These are phyloP conservation scores for Mantis religiosa DNA, from an alignment of 2,888 invertebrate genomes.

Conservation along the genomic window DNA sequence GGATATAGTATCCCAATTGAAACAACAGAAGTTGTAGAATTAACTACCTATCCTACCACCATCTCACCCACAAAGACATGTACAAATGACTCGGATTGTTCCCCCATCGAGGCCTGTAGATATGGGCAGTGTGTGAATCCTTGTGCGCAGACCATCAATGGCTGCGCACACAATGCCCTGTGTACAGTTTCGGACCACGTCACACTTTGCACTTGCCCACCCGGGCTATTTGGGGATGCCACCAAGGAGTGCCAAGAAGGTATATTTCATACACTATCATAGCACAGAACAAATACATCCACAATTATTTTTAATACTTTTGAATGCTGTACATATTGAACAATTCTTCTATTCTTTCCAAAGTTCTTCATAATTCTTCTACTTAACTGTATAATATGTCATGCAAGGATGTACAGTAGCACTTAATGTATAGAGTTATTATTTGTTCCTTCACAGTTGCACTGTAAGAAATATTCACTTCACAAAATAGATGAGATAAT, in stretches of 20 bases:
- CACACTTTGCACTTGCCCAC: slow-evolving; percentile 59
- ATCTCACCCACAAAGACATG: slow-evolving; percentile 45
- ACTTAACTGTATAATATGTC: neutral
- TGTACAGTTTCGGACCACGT: slow-evolving; percentile 61
- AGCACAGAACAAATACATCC: neutral
- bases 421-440: neutral
- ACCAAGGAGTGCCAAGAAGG: slow-evolving; percentile 60
- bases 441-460: neutral
- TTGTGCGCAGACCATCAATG: slow-evolving; percentile 49
- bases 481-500: neutral
- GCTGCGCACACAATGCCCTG: slow-evolving; percentile 57
- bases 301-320: neutral
- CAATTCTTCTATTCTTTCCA: neutral
- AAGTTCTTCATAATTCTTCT: neutral
- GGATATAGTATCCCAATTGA: neutral
- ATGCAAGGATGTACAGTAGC: neutral
- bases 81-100: slow-evolving; percentile 60
- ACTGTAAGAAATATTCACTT: neutral
- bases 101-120: slow-evolving; percentile 58
- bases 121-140: slow-evolving; percentile 61
- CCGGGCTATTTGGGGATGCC: slow-evolving; percentile 51
- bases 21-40: neutral
- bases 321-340: neutral
- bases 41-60: neutral
- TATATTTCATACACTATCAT: slow-evolving; percentile 42